phyloP scores from a whole-genome alignment of 92 coral and sea anemone species.

The Zoanthus sociatus region DNA sequence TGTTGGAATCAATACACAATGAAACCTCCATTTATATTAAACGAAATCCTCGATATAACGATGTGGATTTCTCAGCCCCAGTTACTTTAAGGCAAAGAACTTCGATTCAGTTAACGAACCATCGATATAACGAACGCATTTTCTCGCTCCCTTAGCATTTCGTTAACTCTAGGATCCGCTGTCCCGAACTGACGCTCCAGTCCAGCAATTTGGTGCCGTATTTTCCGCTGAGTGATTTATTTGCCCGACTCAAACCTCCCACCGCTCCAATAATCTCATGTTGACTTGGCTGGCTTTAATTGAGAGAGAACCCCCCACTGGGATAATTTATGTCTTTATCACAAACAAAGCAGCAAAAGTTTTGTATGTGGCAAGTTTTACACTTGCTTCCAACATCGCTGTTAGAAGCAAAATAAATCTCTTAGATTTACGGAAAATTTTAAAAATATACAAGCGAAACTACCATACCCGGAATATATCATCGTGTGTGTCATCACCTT shows the following conservation, averaged over 20 bases:
- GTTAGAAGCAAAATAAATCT: background rate
- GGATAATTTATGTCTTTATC: constrained; percentile 77
- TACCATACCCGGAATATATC: constrained; percentile 17
- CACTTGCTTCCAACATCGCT: background rate
- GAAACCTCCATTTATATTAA: too few species aligned
- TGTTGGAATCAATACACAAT: too few species aligned
- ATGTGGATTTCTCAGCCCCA: too few species aligned
- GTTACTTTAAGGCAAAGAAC: too few species aligned
- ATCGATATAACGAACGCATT: too few species aligned
- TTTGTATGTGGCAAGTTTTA: constrained; percentile 31
- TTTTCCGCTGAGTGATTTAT: constrained; percentile 36
- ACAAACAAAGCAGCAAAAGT: constrained; percentile 2
- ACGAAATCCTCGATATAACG: too few species aligned
- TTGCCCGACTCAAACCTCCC: constrained; percentile 62
- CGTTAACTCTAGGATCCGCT: too few species aligned
- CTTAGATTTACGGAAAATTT: background rate
- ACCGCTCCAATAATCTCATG: constrained; percentile 72
- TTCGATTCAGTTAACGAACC: too few species aligned
- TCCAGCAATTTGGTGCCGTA: background rate
- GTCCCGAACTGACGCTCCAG: background rate
- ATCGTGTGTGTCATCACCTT: constrained; percentile 24
- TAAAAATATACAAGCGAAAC: background rate
- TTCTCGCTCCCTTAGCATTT: too few species aligned
- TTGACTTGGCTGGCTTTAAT: constrained; percentile 76
- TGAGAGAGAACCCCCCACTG: constrained; percentile 80